Evolutionary conservation across 2,113 vertebrate species (phyloP).

Genomic region (Rhizomys pruinosus): DNA sequence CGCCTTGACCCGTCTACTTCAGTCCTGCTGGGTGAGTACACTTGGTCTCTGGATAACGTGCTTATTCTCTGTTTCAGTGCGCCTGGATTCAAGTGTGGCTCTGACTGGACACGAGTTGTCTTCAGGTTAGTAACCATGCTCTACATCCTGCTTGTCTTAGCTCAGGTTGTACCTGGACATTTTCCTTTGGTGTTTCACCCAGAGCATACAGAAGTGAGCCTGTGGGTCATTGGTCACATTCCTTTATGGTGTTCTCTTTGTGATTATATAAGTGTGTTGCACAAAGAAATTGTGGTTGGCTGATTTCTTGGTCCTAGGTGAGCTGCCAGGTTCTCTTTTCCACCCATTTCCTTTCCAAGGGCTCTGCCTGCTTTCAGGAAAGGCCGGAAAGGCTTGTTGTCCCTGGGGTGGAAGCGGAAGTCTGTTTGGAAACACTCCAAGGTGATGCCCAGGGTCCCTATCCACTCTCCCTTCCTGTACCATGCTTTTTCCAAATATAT

Average conservation of each 20-base stretch:
- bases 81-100: conserved; percentile 97
- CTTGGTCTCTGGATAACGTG: fast-evolving
- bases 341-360: neutral
- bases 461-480: fast-evolving
- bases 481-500: fast-evolving
- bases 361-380: neutral
- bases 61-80: conserved; percentile 86
- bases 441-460: neutral
- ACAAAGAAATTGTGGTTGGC: fast-evolving
- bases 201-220: neutral
- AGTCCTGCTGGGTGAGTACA: neutral
- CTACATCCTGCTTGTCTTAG: neutral
- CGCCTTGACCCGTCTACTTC: neutral
- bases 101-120: conserved; percentile 97
- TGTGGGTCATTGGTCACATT: neutral
- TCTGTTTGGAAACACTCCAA: neutral
- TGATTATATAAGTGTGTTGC: fast-evolving
- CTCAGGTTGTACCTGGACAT: too few species aligned
- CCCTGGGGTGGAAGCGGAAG: fast-evolving
- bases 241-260: neutral
- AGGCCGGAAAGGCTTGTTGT: neutral
- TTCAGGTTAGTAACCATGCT: conserved; percentile 91
- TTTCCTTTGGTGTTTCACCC: fast-evolving
- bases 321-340: too few species aligned
- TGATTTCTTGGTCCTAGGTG: neutral